Evolutionary conservation across 2,888 invertebrate genomes (phyloP).

Genomic region (Mechanitis messenoides): DNA sequence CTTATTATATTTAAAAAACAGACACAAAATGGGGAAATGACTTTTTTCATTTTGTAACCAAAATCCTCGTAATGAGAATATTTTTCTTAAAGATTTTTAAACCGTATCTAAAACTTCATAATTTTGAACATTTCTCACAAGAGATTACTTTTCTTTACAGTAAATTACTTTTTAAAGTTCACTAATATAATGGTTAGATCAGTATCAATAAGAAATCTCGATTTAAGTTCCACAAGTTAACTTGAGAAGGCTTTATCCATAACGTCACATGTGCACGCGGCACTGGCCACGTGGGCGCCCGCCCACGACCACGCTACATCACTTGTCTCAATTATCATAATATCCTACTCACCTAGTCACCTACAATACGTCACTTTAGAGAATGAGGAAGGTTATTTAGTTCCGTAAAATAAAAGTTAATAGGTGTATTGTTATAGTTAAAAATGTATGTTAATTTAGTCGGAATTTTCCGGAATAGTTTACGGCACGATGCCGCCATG

Average conservation of each 20-base stretch:
- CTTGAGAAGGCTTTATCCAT: constrained; percentile 56
- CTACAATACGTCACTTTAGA: constrained; percentile 13
- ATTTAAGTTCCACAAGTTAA: constrained; percentile 42
- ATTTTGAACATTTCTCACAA: too few relatives aligned
- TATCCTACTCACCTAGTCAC: constrained; percentile 27
- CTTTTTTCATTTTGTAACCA: too few relatives aligned
- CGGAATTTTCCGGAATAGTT: too few relatives aligned
- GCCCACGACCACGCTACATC: constrained; percentile 45
- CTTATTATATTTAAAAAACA: too few relatives aligned
- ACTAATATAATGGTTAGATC: constrained; percentile 24
- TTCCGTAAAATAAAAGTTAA: constrained; percentile 22
- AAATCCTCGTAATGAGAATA: too few relatives aligned
- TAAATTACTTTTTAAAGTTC: not conserved
- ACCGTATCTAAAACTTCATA: too few relatives aligned
- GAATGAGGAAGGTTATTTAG: constrained; percentile 16
- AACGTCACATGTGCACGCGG: constrained; percentile 71
- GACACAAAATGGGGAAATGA: too few relatives aligned
- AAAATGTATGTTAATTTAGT: too few relatives aligned
- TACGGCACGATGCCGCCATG: too few relatives aligned
- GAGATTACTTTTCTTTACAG: not conserved
- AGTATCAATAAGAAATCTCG: constrained; percentile 23
- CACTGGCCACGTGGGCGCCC: constrained; percentile 63
- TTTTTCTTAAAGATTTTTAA: too few relatives aligned
- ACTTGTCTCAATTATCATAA: constrained; percentile 33
- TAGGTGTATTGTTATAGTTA: not conserved